A percentile compares a stretch with the other conserved stretches of the same genome.
phyloP scores from a whole-genome alignment of 2,113 vertebrate genomes.

The Origma solitaria region DNA sequence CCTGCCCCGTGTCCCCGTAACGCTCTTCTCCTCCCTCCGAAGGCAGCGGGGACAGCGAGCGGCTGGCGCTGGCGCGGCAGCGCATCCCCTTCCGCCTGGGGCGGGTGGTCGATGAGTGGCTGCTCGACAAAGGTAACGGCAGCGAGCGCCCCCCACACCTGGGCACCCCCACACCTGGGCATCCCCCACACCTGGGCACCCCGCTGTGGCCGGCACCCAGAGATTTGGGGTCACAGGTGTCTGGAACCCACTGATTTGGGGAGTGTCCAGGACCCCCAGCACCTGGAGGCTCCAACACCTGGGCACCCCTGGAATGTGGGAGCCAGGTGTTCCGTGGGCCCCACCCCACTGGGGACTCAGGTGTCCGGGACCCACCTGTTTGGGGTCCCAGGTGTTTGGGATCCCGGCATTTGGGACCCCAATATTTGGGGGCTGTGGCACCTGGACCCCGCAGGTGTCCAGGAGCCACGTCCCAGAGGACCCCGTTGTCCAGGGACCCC shows the following conservation, averaged over 20 bases:
- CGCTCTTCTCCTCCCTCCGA: conserved; percentile 81
- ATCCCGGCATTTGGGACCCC: not conserved
- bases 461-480: not conserved
- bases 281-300: not conserved
- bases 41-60: conserved; percentile 99
- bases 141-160: not conserved
- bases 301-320: not conserved
- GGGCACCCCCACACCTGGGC: not conserved
- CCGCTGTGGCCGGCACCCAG: not conserved
- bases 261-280: not conserved
- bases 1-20: not conserved
- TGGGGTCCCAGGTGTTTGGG: not conserved
- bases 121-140: conserved; percentile 99
- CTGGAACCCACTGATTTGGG: not conserved
- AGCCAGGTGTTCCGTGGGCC: not conserved
- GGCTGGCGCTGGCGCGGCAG: conserved; percentile 99
- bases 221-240: not conserved
- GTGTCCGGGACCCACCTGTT: not conserved
- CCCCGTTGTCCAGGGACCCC: not conserved
- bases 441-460: not conserved
- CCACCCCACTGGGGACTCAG: not conserved
- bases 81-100: conserved; percentile 99
- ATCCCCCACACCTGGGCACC: not conserved
- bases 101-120: conserved; percentile 99
- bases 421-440: not conserved